Evolutionary conservation across 1,140 invertebrate genomes (phyloP).

Genomic region (Helicoverpa armigera): DNA sequence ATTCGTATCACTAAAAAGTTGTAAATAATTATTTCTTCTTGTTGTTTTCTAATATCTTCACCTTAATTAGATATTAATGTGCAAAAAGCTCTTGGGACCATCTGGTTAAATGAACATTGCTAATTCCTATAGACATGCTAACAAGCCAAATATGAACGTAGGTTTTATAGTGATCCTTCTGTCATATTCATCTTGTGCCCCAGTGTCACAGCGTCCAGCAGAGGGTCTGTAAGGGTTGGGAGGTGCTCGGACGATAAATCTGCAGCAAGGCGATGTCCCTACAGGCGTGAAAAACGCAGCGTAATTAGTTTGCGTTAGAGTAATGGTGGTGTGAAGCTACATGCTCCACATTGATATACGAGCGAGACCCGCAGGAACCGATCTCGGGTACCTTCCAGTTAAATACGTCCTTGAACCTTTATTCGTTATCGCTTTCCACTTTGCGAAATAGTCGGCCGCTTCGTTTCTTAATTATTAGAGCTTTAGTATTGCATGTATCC

Average conservation of each 20-base stretch:
- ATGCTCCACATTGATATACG: neutral
- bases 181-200: neutral
- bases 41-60: no score
- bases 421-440: neutral
- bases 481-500: no score
- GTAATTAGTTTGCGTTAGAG: constrained; percentile 31
- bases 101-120: no score
- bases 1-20: no score
- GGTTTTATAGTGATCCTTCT: neutral
- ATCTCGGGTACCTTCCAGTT: neutral
- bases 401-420: neutral
- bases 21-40: no score
- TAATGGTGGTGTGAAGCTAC: neutral
- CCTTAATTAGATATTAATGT: no score
- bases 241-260: constrained; percentile 8
- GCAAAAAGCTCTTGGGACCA: no score
- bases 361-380: neutral
- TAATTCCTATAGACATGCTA: no score
- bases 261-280: constrained; percentile 21
- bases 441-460: no score
- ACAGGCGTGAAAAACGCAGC: constrained; percentile 18
- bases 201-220: neutral
- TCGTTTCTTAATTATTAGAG: no score
- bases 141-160: no score
- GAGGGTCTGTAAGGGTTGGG: neutral